phyloP scores from a whole-genome alignment of 2,888 invertebrate genomes.

The Uloborus plumipes region DNA sequence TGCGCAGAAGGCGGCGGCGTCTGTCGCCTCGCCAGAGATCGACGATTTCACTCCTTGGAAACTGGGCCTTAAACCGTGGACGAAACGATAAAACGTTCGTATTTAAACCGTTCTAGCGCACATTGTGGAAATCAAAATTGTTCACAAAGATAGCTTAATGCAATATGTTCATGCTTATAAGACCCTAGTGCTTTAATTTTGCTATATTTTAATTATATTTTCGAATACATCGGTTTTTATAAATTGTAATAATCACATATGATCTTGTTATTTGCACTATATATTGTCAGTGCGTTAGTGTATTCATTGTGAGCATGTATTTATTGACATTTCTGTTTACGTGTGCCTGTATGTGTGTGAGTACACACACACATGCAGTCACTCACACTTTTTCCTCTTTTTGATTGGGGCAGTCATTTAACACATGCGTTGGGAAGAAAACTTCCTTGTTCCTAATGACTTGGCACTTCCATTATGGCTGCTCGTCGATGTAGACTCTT shows the following conservation, averaged over 20 bases:
- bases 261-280: conserved; percentile 49
- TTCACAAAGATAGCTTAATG: conserved; percentile 56
- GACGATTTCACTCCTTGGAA: too few species aligned
- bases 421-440: conserved; percentile 40
- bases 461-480: conserved; percentile 56
- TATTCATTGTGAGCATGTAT: conserved; percentile 24
- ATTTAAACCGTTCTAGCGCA: not conserved
- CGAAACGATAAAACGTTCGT: too few species aligned
- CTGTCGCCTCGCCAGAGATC: too few species aligned
- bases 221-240: conserved; percentile 51
- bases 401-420: conserved; percentile 30
- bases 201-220: conserved; percentile 61
- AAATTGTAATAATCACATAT: conserved; percentile 53
- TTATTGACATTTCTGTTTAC: not conserved
- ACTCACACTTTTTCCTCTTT: not conserved
- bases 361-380: not conserved
- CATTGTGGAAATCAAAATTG: conserved; percentile 22
- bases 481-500: conserved; percentile 15
- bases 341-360: too few species aligned
- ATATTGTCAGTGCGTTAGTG: conserved; percentile 30
- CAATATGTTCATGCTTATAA: conserved; percentile 42
- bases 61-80: too few species aligned
- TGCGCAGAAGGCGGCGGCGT: too few species aligned
- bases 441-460: conserved; percentile 53
- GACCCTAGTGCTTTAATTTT: conserved; percentile 61